Evolutionary conservation across 2,797 vertebrate species (phyloP).

Genomic region (Galagoides demidoff): DNA sequence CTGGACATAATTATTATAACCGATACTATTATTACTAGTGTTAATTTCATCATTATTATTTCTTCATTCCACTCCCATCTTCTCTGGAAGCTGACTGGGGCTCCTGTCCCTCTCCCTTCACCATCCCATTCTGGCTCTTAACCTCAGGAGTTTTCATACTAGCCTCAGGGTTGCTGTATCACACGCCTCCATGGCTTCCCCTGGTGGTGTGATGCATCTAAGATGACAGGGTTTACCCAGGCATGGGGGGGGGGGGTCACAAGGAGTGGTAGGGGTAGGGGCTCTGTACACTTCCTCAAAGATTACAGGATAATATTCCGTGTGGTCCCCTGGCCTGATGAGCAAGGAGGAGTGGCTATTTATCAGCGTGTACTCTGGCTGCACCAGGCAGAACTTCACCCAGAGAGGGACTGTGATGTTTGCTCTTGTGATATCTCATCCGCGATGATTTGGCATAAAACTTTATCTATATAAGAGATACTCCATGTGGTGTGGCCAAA

Average conservation of each 20-base stretch:
- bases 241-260: too few relatives aligned
- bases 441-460: neutral
- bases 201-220: neutral
- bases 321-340: neutral
- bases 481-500: neutral
- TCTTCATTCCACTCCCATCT: too few relatives aligned
- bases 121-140: too few relatives aligned
- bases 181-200: neutral
- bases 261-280: accelerated
- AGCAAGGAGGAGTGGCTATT: neutral
- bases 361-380: neutral
- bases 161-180: neutral
- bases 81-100: neutral
- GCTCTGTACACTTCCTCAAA: neutral
- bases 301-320: neutral
- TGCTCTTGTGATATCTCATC: neutral
- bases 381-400: neutral
- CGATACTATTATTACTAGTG: too few relatives aligned
- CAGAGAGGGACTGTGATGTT: neutral
- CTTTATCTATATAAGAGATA: too few relatives aligned
- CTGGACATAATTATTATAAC: too few relatives aligned
- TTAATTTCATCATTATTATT: too few relatives aligned
- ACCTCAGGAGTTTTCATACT: neutral
- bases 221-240: neutral
- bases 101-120: neutral